Evolutionary conservation across 1,140 invertebrate species (phyloP), one percentile per base, ranked within the genome.

Genomic region (Holotrichia oblita): DNA sequence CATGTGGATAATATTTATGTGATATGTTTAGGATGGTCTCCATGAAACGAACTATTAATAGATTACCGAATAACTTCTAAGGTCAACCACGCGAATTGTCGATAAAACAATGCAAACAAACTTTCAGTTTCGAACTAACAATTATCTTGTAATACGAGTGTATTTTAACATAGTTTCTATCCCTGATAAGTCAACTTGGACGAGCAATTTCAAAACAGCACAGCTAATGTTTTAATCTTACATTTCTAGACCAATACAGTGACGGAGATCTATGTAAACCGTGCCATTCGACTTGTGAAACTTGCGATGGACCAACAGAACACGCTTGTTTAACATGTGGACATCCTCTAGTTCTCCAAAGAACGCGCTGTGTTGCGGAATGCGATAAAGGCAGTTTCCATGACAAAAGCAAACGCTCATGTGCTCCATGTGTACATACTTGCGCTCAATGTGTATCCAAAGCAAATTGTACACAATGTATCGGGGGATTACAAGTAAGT

Each of bases 401-500:
- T 77, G 91, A 93, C 69, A 84, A 82, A 77, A 86, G 86, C 3
- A 90, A 90, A 7, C 91, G 91, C 1, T 86, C 91, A 0, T 96
- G 95, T 83, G 88, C 91, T 0, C 93, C 92, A 1, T 97, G 95
- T 83, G 82, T 94, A 44, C 93, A 95, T 82, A 93, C 94, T 0
- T 97, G 95, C 85, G 89, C 90, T 0, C 91, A 92, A 22, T 97
- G 95, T 83, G 91, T 91, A 1, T 93, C 93, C 0, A 90, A 93
- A 77, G 89, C 92, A 55, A 94, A 95, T 81, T 97, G 95, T 83
- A 95, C 93, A 0, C 88, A 91, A 2, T 97, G 95, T 83, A 89
- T 90, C 14, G 90, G 91, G 44, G 91, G 92, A 0, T 86, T 96
- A 76, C 90, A 93, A 79, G 84, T 90, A 81, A 80, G 77, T 48